Percentiles rank a stretch among this genome's conserved stretches.
Conservation (phyloP, 2,888 invertebrate species). For the Agapetus fuscipes region DNA sequence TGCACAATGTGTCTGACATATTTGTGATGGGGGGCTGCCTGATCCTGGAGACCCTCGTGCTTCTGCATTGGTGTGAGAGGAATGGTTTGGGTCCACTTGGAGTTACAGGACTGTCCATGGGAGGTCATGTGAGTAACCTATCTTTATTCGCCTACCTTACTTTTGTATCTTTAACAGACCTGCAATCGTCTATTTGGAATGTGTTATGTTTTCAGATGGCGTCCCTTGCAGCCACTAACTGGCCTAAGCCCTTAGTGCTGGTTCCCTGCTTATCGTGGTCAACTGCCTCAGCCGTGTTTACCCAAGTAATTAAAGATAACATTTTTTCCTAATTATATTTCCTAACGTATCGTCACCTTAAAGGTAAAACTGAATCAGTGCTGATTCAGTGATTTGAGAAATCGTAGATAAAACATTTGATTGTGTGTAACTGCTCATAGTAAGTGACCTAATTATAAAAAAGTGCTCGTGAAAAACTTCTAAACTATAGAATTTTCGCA, state of each 20-base stretch:
- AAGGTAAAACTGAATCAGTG: too few species aligned
- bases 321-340: too few species aligned
- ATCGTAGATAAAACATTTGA: too few species aligned
- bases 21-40: slow-evolving; percentile 99
- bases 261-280: slow-evolving; percentile 97
- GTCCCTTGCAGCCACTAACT: slow-evolving; percentile 89
- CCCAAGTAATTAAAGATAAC: slow-evolving; percentile 56
- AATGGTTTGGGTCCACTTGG: slow-evolving; percentile 90
- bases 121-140: slow-evolving; percentile 76
- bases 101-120: slow-evolving; percentile 94
- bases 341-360: too few species aligned
- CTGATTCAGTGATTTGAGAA: too few species aligned
- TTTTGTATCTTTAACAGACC: not conserved
- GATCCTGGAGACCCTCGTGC: slow-evolving; percentile 82
- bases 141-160: not conserved
- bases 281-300: slow-evolving; percentile 92
- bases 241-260: slow-evolving; percentile 87
- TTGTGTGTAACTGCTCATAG: too few species aligned
- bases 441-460: too few species aligned
- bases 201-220: slow-evolving; percentile 83
- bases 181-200: not conserved
- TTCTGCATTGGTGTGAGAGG: slow-evolving; percentile 89
- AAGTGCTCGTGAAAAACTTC: too few species aligned
- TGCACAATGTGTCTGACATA: slow-evolving; percentile 93
- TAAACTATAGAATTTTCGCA: too few species aligned